Conservation (phyloP, 2,797 vertebrate species). For the Phaenicophaeus curvirostris region DNA sequence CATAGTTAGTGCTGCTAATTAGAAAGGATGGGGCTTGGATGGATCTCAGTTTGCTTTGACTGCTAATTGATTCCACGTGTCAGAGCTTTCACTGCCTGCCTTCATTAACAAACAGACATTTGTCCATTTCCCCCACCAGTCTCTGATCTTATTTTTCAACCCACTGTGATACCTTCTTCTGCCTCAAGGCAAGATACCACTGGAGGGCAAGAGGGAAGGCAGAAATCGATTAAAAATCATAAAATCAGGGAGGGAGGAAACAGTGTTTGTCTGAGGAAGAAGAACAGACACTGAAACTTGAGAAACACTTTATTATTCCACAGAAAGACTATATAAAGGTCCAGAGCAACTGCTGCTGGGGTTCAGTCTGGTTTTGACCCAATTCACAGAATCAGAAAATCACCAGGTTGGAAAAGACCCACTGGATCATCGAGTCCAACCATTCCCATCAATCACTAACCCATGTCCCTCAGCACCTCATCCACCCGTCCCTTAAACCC, state of each 20-base stretch:
- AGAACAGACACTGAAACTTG: not conserved
- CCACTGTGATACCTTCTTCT: not conserved
- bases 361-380: not conserved
- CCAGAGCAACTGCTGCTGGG: not conserved
- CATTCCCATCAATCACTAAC: no score
- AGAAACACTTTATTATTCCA: not conserved
- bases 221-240: not conserved
- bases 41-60: not conserved
- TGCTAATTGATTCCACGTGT: not conserved
- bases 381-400: not conserved
- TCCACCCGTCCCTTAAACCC: no score
- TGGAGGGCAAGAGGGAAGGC: not conserved
- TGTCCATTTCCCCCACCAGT: not conserved
- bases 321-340: not conserved
- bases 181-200: not conserved
- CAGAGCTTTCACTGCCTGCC: not conserved
- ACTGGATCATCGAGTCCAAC: no score
- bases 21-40: not conserved
- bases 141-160: not conserved
- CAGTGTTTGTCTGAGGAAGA: not conserved
- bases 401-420: no score
- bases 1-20: not conserved
- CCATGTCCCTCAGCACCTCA: no score
- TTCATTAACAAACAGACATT: not conserved
- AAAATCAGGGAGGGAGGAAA: not conserved